Evolutionary conservation across 2,113 vertebrate species (phyloP).

Genomic region (Coracopsis vasa): DNA sequence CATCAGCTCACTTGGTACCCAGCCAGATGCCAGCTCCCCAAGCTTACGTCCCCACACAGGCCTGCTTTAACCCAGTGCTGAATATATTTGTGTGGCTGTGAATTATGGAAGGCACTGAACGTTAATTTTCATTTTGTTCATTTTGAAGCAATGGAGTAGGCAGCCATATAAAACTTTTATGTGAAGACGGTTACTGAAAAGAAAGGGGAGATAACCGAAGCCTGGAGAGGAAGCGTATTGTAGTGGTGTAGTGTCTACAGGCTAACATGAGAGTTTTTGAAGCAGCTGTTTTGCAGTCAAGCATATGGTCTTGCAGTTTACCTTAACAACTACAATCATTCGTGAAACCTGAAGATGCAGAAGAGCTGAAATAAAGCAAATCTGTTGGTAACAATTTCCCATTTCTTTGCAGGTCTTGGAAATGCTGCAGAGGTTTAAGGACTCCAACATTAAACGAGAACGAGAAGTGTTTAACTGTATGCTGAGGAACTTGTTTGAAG

Average conservation of each 20-base stretch:
- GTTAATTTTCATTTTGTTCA: neutral
- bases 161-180: neutral
- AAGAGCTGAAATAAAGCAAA: neutral
- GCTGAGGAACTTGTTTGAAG: slow-evolving; percentile 97
- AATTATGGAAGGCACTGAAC: neutral
- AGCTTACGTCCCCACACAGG: too few species aligned
- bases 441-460: slow-evolving; percentile 96
- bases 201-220: neutral
- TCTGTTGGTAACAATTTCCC: neutral
- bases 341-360: neutral
- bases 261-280: neutral
- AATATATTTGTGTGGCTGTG: neutral
- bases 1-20: too few species aligned
- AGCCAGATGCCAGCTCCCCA: too few species aligned
- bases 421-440: slow-evolving; percentile 99
- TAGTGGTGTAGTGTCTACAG: neutral
- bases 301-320: neutral
- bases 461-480: slow-evolving; percentile 99
- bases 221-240: neutral
- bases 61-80: too few species aligned
- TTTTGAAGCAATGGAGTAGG: neutral
- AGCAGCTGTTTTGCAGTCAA: neutral
- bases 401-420: slow-evolving; percentile 87
- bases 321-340: neutral
- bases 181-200: neutral